Evolutionary conservation across 2,888 invertebrate species (phyloP), one percentile per base, ranked within the genome.

Genomic region (Malachius bipustulatus): DNA sequence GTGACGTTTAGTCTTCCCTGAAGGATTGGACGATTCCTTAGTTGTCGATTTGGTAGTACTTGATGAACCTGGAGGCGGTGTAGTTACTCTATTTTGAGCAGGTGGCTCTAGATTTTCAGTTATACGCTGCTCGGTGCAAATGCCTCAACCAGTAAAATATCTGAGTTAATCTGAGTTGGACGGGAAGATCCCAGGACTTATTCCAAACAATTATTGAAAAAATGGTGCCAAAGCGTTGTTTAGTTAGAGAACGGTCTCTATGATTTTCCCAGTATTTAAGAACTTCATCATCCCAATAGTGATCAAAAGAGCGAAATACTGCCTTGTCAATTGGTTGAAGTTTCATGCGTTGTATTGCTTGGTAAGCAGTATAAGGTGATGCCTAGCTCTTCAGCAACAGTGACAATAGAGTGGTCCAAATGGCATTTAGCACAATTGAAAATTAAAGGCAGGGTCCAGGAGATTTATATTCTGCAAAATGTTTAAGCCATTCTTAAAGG

Each of bases 321-420:
- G 49, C 34, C 41, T 56, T 56, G 43, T 55, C 55, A 43, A 57
- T 44, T 2, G 55, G 54, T 38, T 57, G 57, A 2, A 58, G 41
- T 34, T n/a, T 57, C 54, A 41, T 57, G 56, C 0, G 57, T 57
- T 1, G 55, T 57, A 34, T 60, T 60, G 29, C 52, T 51, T 10
- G 55, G 57, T 16, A 62, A 40, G 42, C 59, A 58, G 34, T 48
- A 55, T 30, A 57, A 42, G 32, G 41, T 46, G 29, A 57, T 50
- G 12, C 42, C 46, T 28, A 39, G 36, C 34, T 42, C 38, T 24
- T 51, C 52, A 26, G 55, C 52, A 28, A 34, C 47, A 6, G 53
- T 50, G 9, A 50, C 48, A 34, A 56, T 54, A 4, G 38, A 46
- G 33, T 38, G 33, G 39, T 52, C 48, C 28, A 53, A 36, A 39